Evolutionary conservation across 2,888 invertebrate species (phyloP), one percentile per base, ranked within the genome.

Genomic region (Gastracanthus pulcherrimus): DNA sequence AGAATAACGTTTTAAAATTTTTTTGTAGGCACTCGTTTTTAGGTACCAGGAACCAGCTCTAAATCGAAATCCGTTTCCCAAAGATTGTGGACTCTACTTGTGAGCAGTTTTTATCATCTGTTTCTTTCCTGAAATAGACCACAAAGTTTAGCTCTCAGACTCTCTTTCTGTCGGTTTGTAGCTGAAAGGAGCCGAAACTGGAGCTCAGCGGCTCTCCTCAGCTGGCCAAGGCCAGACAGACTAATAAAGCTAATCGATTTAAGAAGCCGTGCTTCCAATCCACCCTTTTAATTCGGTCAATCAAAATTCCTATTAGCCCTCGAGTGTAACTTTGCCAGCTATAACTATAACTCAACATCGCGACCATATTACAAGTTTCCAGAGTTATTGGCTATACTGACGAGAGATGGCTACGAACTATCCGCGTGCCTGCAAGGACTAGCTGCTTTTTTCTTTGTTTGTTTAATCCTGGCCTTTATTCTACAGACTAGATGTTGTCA

Each of bases 271-370:
- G 87, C 89, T 90, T 89, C 89, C 89, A 89, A 89, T 89, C n/a
- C n/a, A 90, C 89, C 90, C 89, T 90, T 91, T 91, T 91, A 90
- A 91, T 91, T 90, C 89, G 88, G 90, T 91, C 90, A 90, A 91
- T 91, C 91, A 90, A 90, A 91, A 90, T 90, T 89, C 89, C 90
- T 90, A 90, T 91, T 90, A 91, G 89, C 89, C 88, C 86, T 85
- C 88, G 85, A 88, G 89, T 87, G 88, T 90, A 90, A 90, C 91
- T 91, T 89, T 85, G 88, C 85, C 86, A 88, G 87, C 87, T n/a
- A 7, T 34, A 26, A 26, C 23, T 62, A 31, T 62, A 62, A 19
- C 85, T 85, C 88, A 87, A 87, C 88, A 87, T 86, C 86, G 87
- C 87, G 86, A 84, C 85, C 87, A 87, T 90, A 90, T 91, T 90